phyloP scores from a whole-genome alignment of 2,888 invertebrate genomes.

The Acleris emargana region DNA sequence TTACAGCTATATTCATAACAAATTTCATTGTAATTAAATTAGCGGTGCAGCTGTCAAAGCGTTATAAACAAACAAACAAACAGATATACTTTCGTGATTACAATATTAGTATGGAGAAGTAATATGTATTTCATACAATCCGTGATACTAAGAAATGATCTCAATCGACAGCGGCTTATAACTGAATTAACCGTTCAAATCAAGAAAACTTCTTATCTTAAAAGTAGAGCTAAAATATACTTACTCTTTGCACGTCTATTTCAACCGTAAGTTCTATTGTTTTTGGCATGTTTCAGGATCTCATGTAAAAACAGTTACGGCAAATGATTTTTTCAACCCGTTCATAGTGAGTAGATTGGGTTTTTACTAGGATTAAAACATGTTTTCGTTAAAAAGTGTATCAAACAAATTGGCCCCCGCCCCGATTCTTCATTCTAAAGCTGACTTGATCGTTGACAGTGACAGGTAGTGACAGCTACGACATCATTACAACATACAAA shows the following conservation, averaged over 20 bases:
- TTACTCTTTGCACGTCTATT: slow-evolving; percentile 82
- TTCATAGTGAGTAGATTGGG: slow-evolving; percentile 10
- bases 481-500: no score
- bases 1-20: no score
- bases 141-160: no score
- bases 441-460: slow-evolving; percentile 1
- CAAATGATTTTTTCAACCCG: slow-evolving; percentile 5
- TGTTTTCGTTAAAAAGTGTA: slow-evolving; percentile 5
- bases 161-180: no score
- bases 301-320: slow-evolving; percentile 33
- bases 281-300: slow-evolving; percentile 73
- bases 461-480: not conserved
- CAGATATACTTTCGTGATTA: not conserved
- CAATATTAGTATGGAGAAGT: no score
- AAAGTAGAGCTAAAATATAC: slow-evolving; percentile 38
- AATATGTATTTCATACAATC: no score
- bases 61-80: not conserved
- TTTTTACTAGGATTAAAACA: slow-evolving; percentile 3
- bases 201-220: no score
- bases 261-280: slow-evolving; percentile 84
- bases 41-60: no score
- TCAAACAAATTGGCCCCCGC: slow-evolving; percentile 15
- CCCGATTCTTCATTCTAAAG: slow-evolving; percentile 3
- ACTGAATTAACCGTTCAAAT: no score
- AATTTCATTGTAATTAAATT: no score